phyloP scores from a whole-genome alignment of 2,797 vertebrate species.

The Typhlichthys eigenmanni region DNA sequence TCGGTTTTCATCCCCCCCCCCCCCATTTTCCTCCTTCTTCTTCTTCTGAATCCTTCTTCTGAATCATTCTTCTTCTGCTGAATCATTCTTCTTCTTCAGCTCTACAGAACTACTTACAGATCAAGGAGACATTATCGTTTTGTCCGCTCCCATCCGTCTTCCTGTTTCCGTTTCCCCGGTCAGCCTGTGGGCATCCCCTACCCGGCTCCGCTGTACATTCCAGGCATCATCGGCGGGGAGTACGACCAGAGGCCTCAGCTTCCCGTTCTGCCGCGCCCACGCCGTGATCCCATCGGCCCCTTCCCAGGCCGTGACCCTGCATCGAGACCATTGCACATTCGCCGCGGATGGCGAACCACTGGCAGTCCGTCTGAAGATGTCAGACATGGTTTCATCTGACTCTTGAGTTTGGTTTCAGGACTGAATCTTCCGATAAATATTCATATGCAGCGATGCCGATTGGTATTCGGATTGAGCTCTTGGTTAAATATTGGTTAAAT shows the following conservation, averaged over 20 bases:
- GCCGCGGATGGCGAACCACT: slow-evolving; percentile 22
- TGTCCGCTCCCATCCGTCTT: slow-evolving; percentile 6
- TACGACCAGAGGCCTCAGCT: slow-evolving; percentile 67
- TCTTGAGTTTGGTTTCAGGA: neutral
- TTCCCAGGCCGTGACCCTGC: slow-evolving; percentile 17
- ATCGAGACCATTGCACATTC: slow-evolving; percentile 16
- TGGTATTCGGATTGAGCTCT: too few relatives aligned
- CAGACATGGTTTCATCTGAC: slow-evolving; percentile 76
- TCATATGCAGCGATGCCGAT: neutral
- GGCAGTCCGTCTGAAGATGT: slow-evolving; percentile 46
- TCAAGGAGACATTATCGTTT: slow-evolving; percentile 13
- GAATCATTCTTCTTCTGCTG: neutral
- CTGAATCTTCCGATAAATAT: neutral
- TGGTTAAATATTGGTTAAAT: neutral
- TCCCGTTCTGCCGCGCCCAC: slow-evolving; percentile 62
- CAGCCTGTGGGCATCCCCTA: slow-evolving; percentile 29
- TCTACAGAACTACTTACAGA: slow-evolving; percentile 62
- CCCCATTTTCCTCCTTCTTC: too few relatives aligned
- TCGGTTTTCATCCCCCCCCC: too few relatives aligned
- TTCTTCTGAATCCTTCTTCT: too few relatives aligned
- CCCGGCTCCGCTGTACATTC: slow-evolving; percentile 51
- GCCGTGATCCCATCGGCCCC: slow-evolving; percentile 65
- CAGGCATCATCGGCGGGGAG: slow-evolving; percentile 76
- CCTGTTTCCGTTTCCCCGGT: slow-evolving; percentile 14
- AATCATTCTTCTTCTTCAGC: slow-evolving; percentile 46